A percentile compares a stretch with the other conserved stretches of the same genome.
Conservation (phyloP, 2,888 invertebrate genomes). For the Catotricha subobsoleta region DNA sequence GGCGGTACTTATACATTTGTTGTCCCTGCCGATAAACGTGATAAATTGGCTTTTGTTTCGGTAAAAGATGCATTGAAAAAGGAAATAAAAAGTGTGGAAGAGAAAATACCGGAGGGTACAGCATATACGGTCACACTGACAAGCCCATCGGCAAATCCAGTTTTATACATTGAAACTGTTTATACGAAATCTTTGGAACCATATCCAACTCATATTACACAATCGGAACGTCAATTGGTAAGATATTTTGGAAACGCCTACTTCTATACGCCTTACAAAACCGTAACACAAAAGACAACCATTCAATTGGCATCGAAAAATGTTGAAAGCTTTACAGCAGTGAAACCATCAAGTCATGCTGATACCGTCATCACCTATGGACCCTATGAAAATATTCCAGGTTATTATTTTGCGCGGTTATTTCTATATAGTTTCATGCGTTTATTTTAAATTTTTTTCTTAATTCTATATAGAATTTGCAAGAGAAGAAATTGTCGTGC, state of each 20-base stretch:
- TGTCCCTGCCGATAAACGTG: conserved; percentile 36
- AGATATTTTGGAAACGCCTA: conserved; percentile 71
- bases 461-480: conserved; percentile 28
- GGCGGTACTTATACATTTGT: conserved; percentile 52
- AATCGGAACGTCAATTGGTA: conserved; percentile 87
- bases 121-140: conserved; percentile 32
- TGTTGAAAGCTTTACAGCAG: conserved; percentile 64
- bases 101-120: conserved; percentile 35
- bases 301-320: conserved; percentile 59
- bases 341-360: conserved; percentile 59
- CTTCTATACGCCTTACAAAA: conserved; percentile 65
- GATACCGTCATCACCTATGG: conserved; percentile 79
- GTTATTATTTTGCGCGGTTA: conserved; percentile 33
- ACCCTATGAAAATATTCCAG: conserved; percentile 57
- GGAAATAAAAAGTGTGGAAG: conserved; percentile 36
- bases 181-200: conserved; percentile 61
- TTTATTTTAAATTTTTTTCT: neutral
- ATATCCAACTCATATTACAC: conserved; percentile 74
- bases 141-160: conserved; percentile 16
- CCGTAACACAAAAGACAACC: conserved; percentile 62
- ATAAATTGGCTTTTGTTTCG: conserved; percentile 54
- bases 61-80: conserved; percentile 44
- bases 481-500: conserved; percentile 52
- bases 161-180: conserved; percentile 43
- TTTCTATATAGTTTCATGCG: conserved; percentile 19